These are phyloP conservation scores for Drosophila eohydei DNA, from an alignment of 2,888 invertebrate species.

Conservation along the genomic window DNA sequence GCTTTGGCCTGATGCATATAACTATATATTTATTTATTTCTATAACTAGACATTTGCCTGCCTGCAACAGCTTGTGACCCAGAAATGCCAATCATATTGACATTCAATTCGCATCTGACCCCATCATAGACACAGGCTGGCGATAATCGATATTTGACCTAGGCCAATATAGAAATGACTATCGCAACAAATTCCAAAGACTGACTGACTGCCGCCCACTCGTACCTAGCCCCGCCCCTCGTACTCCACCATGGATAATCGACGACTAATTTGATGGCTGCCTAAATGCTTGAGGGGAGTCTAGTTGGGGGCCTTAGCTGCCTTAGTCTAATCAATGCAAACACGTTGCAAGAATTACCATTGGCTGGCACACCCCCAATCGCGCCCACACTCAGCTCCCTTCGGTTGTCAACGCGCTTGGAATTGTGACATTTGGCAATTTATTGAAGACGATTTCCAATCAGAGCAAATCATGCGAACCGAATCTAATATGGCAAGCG, in stretches of 20 bases:
- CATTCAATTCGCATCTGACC: conserved; percentile 76
- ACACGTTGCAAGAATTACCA: conserved; percentile 68
- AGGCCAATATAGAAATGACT: conserved; percentile 73
- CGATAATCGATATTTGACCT: conserved; percentile 80
- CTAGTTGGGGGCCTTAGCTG: background rate
- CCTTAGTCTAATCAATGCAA: conserved; percentile 62
- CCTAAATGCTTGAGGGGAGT: conserved; percentile 14
- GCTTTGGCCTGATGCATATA: background rate
- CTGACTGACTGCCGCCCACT: conserved; percentile 5
- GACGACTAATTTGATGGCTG: conserved; percentile 76
- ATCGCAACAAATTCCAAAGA: conserved; percentile 29
- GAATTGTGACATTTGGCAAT: conserved; percentile 77
- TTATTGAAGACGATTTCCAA: conserved; percentile 78
- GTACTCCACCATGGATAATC: conserved; percentile 53
- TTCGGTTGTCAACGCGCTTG: conserved; percentile 52
- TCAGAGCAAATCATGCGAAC: conserved; percentile 78
- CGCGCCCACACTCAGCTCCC: too few relatives aligned
- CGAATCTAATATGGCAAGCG: conserved; percentile 64
- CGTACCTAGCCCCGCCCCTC: background rate
- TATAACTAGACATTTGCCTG: conserved; percentile 27
- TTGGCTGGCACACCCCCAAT: conserved; percentile 6
- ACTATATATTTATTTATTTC: conserved; percentile 16
- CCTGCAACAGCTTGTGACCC: conserved; percentile 33
- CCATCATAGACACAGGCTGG: conserved; percentile 50
- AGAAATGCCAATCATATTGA: conserved; percentile 75